Evolutionary conservation across 2,797 vertebrate species (phyloP).

Genomic region (Falco rusticolus): DNA sequence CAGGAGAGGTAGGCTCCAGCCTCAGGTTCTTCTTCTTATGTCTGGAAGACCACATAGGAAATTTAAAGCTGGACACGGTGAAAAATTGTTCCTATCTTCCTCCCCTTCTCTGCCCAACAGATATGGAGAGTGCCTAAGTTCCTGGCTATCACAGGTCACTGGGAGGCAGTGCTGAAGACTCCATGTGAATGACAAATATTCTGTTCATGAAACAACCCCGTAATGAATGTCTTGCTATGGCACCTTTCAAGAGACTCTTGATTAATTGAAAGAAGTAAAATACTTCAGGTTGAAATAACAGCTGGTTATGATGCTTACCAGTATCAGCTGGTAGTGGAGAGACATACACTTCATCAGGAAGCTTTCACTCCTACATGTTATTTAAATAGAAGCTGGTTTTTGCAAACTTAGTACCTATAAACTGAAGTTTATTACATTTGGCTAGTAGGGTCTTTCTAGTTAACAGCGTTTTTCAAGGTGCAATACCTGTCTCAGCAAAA

Average conservation of each 20-base stretch:
- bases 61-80: neutral
- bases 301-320: slow-evolving; percentile 16
- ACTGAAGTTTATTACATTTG: neutral
- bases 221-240: neutral
- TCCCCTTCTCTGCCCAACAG: neutral
- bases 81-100: slow-evolving; percentile 13
- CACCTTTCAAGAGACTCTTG: neutral
- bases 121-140: neutral
- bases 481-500: neutral
- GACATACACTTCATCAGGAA: neutral
- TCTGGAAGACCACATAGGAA: neutral
- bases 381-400: neutral
- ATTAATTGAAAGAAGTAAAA: slow-evolving; percentile 2
- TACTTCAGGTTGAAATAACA: slow-evolving; percentile 3
- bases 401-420: neutral
- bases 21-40: neutral
- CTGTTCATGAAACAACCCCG: neutral
- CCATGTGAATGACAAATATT: neutral
- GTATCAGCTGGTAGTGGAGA: neutral
- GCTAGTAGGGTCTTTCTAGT: neutral
- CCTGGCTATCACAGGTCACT: neutral
- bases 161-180: neutral
- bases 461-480: neutral
- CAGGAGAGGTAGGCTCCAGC: neutral
- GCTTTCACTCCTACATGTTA: neutral